These are phyloP conservation scores for Antennarius striatus DNA, from an alignment of 2,113 vertebrate genomes.

Conservation along the genomic window DNA sequence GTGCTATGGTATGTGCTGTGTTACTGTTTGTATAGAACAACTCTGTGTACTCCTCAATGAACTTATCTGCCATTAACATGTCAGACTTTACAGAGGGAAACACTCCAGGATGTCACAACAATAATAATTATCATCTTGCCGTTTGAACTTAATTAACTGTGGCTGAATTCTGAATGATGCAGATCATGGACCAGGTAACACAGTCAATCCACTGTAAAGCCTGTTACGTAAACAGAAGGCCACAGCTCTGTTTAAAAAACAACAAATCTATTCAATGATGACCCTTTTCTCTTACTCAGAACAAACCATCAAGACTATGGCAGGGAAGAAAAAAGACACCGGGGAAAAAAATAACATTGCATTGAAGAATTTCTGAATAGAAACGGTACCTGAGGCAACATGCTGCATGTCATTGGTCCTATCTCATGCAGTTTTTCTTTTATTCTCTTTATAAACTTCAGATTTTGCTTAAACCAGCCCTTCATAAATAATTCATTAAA, in stretches of 20 bases:
- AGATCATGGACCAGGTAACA: not conserved
- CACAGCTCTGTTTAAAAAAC: constrained; percentile 7
- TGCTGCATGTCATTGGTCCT: not conserved
- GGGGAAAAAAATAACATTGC: not conserved
- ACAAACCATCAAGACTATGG: not conserved
- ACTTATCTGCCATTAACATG: constrained; percentile 14
- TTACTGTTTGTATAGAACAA: constrained; percentile 60
- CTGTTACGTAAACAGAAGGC: constrained; percentile 22
- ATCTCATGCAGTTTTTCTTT: not conserved
- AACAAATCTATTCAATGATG: constrained; percentile 4
- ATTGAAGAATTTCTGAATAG: not conserved
- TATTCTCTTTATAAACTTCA: not conserved
- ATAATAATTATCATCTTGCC: not conserved
- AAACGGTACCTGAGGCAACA: not conserved
- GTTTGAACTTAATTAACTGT: constrained; percentile 1
- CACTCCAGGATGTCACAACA: not conserved
- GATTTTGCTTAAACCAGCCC: not conserved
- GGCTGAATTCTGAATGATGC: constrained; percentile 3
- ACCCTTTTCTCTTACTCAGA: constrained; percentile 11
- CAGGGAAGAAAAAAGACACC: not conserved
- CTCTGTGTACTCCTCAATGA: constrained; percentile 50
- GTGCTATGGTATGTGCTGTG: constrained; percentile 73
- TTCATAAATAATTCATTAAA: not conserved
- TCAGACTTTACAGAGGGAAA: not conserved
- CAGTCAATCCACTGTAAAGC: constrained; percentile 5